phyloP scores from a whole-genome alignment of 2,888 invertebrate species.

The Leptinotarsa haldemani region DNA sequence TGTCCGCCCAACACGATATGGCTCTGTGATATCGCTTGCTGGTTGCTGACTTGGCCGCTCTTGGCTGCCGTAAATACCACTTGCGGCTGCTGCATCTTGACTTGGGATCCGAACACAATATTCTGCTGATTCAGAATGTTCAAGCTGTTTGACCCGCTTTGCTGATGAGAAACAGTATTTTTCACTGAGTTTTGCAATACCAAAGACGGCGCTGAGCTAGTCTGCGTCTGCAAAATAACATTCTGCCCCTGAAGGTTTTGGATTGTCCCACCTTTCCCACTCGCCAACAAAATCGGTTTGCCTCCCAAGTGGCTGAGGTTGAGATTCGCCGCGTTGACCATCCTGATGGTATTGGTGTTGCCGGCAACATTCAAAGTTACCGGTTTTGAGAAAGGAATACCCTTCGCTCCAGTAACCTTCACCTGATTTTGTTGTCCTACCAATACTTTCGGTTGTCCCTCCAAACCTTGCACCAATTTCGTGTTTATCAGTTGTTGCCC shows the following conservation, averaged over 20 bases:
- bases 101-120: conserved; percentile 57
- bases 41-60: conserved; percentile 47
- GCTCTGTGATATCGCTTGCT: conserved; percentile 53
- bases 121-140: conserved; percentile 60
- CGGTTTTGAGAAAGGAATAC: conserved; percentile 45
- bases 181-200: conserved; percentile 58
- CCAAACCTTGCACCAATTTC: conserved; percentile 64
- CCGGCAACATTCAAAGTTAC: conserved; percentile 55
- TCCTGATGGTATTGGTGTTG: conserved; percentile 64
- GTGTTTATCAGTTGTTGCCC: conserved; percentile 66
- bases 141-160: conserved; percentile 49
- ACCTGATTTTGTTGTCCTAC: conserved; percentile 56
- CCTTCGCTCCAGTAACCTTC: conserved; percentile 56
- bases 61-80: conserved; percentile 59
- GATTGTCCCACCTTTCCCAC: conserved; percentile 63
- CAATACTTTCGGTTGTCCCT: conserved; percentile 56
- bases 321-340: conserved; percentile 68
- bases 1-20: conserved; percentile 63
- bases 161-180: conserved; percentile 39
- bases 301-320: conserved; percentile 70
- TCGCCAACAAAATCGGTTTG: conserved; percentile 70
- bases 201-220: conserved; percentile 49
- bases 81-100: conserved; percentile 62
- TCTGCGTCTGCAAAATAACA: conserved; percentile 64
- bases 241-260: conserved; percentile 65